Percentiles rank a stretch among this genome's conserved stretches.
Conservation (phyloP, 2,113 vertebrate species). For the Sterrhoptilus dennistouni region DNA sequence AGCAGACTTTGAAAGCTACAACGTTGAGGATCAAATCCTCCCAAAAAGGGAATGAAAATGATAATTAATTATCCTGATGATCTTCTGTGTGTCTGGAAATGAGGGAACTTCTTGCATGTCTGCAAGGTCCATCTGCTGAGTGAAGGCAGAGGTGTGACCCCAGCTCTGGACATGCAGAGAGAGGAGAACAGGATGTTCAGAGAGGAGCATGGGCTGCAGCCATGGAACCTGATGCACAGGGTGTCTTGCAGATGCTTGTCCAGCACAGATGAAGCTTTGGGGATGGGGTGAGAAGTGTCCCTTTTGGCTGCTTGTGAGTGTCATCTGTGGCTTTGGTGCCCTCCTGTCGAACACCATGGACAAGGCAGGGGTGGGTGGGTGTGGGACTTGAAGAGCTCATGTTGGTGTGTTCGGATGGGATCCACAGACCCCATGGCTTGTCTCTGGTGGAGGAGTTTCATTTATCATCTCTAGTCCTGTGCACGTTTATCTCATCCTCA, state of each 20-base stretch:
- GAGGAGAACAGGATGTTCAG: background rate
- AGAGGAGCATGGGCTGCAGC: background rate
- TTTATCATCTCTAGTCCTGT: background rate
- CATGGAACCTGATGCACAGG: background rate
- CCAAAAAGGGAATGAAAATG: background rate
- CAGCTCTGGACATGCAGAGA: accelerated
- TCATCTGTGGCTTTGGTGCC: background rate
- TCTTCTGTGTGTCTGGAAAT: background rate
- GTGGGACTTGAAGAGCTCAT: background rate
- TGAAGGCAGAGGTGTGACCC: background rate
- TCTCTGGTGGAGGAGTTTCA: background rate
- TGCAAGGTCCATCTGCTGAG: background rate
- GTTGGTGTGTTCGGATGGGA: background rate
- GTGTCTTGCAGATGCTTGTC: background rate
- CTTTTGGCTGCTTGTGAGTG: background rate
- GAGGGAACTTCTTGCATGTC: background rate
- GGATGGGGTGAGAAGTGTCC: background rate
- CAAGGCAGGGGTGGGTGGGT: background rate
- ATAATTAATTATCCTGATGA: background rate
- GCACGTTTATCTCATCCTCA: background rate
- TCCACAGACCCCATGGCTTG: no score
- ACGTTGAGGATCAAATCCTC: background rate
- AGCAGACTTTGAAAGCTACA: background rate
- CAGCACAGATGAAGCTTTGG: background rate
- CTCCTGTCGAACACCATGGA: background rate